Base-by-base conservation (phyloP, 2,113 vertebrate genomes). In the Sinocyclocheilus grahami region DNA sequence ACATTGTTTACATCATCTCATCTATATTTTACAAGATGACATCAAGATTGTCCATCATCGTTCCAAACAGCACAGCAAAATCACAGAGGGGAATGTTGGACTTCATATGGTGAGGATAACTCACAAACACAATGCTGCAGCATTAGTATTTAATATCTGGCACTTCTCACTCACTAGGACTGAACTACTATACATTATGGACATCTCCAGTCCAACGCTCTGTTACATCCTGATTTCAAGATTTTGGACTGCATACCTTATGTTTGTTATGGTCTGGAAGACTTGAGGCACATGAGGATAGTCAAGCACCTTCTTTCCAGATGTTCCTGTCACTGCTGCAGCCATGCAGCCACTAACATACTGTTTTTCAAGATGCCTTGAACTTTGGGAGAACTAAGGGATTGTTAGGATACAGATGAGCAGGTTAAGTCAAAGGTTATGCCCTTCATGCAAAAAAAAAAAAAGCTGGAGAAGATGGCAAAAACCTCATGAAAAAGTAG, bases 1-100 rank as follows among this genome's bases (percentile, higher is more conserved):
- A 82, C 37, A 27, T 67, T 65, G 37, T 82, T 82, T 82, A 67
- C 39, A 39, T 82, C 79, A 82, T 65, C 60, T 30, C 60, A 65
- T 82, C 22, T 48, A 82, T 65, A 48, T 82, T 82, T 82, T 65
- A 82, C 22, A 8, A 42, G 65, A 65, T 46, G 72, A 33, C 76
- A 78, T 78, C n/a, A 46, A 82, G 39, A 63, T 48, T 65, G 60
- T 82, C 60, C 39, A 65, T 81, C 78, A 81, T 65, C 14, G 1
- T 82, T 65, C 7, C 22, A 82, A 48, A 46, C 20, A 46, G 13
- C 58, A 48, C 39, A 18, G 78, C 14, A 82, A 4, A 39, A 11
- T 42, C 22, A 80, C 48, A 22, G 51, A 53, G n/a, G 6, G n/a
- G 4, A 27, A 78, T 3, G 16, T 27, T 55, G 14, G 42, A 27